phyloP scores from a whole-genome alignment of 2,888 invertebrate species.

The Scotopteryx bipunctaria region DNA sequence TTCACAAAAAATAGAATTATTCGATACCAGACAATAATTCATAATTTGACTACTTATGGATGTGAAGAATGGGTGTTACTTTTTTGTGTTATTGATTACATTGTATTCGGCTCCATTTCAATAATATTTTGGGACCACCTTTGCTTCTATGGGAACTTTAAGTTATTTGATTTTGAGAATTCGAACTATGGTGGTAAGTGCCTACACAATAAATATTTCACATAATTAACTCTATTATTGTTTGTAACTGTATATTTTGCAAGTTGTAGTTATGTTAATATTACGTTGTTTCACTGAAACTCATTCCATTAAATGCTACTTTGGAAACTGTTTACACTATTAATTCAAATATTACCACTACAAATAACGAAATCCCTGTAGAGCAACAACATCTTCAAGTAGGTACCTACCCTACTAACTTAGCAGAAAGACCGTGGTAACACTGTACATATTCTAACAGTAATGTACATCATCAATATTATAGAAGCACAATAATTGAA shows the following conservation, averaged over 20 bases:
- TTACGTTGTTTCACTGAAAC: too few relatives aligned
- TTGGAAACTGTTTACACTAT: not conserved
- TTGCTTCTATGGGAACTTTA: constrained; percentile 7
- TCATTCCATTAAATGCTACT: not conserved
- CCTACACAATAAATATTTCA: too few relatives aligned
- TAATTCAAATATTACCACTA: constrained; percentile 23
- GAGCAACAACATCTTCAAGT: constrained; percentile 31
- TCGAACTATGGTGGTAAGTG: too few relatives aligned
- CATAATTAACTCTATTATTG: too few relatives aligned
- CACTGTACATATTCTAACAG: not conserved
- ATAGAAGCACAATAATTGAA: too few relatives aligned
- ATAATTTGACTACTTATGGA: constrained; percentile 76
- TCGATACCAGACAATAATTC: constrained; percentile 74
- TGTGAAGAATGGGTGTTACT: constrained; percentile 73
- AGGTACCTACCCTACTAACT: constrained; percentile 16
- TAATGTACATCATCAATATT: constrained; percentile 1
- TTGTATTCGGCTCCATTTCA: constrained; percentile 54
- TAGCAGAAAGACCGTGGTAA: not conserved
- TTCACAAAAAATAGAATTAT: constrained; percentile 52
- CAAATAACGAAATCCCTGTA: constrained; percentile 14
- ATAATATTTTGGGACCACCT: constrained; percentile 42
- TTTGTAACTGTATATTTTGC: too few relatives aligned
- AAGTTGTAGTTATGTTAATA: too few relatives aligned
- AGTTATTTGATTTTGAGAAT: not conserved
- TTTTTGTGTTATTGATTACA: constrained; percentile 64